Base-by-base conservation (phyloP, 2,888 invertebrate genomes). In the Tineola bisselliella region DNA sequence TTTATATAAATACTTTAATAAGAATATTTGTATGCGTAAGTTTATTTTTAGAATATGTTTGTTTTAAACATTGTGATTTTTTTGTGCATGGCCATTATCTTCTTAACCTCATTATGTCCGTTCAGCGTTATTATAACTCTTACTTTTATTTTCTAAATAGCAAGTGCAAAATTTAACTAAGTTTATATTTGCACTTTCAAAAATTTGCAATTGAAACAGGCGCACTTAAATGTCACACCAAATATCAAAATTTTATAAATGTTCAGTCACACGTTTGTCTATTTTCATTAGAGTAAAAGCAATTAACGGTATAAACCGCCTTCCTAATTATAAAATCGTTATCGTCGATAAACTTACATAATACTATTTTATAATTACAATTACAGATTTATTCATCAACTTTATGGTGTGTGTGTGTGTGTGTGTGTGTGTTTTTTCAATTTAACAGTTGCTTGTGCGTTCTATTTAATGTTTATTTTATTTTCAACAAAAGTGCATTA, bases 181-280 rank as follows among this genome's bases (percentile, higher is more conserved):
- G 1, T 25, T 43, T n/a, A 43, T 78, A 75, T 81, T 81, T 80
- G 72, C 77, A 70, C 86, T 86, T 84, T 86, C 82, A 67, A 79
- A 81, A 74, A 75, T 81, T 73, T 75, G 76, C 79, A 76, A 81
- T 79, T 74, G 81, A 81, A 77, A 78, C 77, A 73, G 71, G 18
- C 68, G 6, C 25, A 6, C 25, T 25, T 25, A 25, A 38, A 38
- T 38, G 38, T 38, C 38, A n/a, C 38, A 38, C 38, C 38, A 38
- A 38, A 38, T 38, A 38, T 6, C 38, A 38, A 38, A 38, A 38
- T 31, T 5, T 31, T 31, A n/a, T 4, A 25, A 25, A 25, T 38
- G 10, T 38, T 31, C 10, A 10, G 6, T 31, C 10, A 38, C 10
- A 2, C 10, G n/a, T 38, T 38, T 38, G 38, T 6, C 38, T 38